These are phyloP conservation scores for Ephydatia muelleri DNA, from an alignment of 37 sponge, comb jelly and placozoan genomes.

Conservation along the genomic window DNA sequence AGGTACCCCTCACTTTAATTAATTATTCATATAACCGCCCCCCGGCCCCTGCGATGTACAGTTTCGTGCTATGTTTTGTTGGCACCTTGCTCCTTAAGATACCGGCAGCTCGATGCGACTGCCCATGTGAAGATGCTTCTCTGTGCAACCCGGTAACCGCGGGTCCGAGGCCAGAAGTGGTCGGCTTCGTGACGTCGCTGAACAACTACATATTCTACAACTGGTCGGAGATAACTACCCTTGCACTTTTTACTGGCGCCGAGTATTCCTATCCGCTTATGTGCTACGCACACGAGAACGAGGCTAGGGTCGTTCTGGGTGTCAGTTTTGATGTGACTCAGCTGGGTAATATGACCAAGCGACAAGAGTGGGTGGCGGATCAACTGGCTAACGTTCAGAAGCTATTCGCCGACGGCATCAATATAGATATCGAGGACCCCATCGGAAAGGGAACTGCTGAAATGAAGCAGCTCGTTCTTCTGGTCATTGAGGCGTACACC, in stretches of 20 bases:
- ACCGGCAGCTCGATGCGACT: slow-evolving; percentile 4
- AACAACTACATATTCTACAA: slow-evolving; percentile 70
- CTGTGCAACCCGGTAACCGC: slow-evolving; percentile 53
- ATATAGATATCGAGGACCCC: slow-evolving; percentile 80
- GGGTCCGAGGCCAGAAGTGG: slow-evolving; percentile 42
- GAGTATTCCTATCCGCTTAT: slow-evolving; percentile 31
- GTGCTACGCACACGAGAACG: slow-evolving; percentile 68
- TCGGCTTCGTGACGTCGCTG: slow-evolving; percentile 52
- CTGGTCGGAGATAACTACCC: slow-evolving; percentile 67
- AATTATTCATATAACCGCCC: too few species aligned
- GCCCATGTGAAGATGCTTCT: slow-evolving; percentile 46
- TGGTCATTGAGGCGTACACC: slow-evolving; percentile 34
- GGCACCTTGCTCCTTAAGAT: not conserved
- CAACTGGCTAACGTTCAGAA: slow-evolving; percentile 34
- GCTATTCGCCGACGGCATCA: slow-evolving; percentile 71
- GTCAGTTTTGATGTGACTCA: slow-evolving; percentile 30
- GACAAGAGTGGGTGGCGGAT: slow-evolving; percentile 33
- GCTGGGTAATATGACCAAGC: slow-evolving; percentile 10
- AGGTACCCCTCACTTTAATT: too few species aligned
- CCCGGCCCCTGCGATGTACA: too few species aligned
- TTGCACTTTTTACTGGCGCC: slow-evolving; percentile 52
- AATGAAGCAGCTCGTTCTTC: slow-evolving; percentile 4
- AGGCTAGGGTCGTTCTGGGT: slow-evolving; percentile 57
- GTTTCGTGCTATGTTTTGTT: not conserved
- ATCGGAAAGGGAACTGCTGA: slow-evolving; percentile 23